These are phyloP conservation scores for Bombus picipes DNA, from an alignment of 1,140 invertebrate species.

Conservation along the genomic window DNA sequence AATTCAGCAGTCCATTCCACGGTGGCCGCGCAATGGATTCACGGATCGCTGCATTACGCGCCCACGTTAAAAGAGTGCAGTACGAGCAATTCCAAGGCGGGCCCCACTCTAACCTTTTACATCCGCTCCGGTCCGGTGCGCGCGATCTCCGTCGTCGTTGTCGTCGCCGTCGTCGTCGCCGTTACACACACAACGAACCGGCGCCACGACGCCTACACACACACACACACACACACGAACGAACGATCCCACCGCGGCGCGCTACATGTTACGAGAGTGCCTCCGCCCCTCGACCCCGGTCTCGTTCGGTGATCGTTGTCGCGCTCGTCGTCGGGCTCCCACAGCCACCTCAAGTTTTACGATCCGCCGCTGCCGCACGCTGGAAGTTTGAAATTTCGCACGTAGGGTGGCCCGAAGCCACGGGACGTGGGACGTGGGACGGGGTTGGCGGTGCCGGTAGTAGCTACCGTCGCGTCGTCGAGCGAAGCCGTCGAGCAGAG, in stretches of 20 bases:
- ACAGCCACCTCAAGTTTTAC: constrained; percentile 75
- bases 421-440: constrained; percentile 15
- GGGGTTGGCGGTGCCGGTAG: background rate
- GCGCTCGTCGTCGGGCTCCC: constrained; percentile 63
- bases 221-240: background rate
- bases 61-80: constrained; percentile 51
- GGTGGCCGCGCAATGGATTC: constrained; percentile 46
- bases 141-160: constrained; percentile 9
- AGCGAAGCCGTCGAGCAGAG: constrained; percentile 46
- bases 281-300: background rate
- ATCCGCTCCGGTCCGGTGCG: constrained; percentile 60
- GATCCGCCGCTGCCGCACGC: constrained; percentile 63
- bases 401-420: constrained; percentile 60
- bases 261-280: constrained; percentile 31
- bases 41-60: constrained; percentile 52
- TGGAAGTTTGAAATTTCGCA: constrained; percentile 75
- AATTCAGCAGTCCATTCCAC: constrained; percentile 31
- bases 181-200: constrained; percentile 9
- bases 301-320: constrained; percentile 59
- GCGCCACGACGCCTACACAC: constrained; percentile 19
- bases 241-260: background rate
- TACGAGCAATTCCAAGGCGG: constrained; percentile 60
- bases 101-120: constrained; percentile 63
- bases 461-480: background rate
- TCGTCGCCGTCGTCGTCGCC: background rate